Evolutionary conservation across 2,113 vertebrate genomes (phyloP).

Genomic region (Trogon melanurus): DNA sequence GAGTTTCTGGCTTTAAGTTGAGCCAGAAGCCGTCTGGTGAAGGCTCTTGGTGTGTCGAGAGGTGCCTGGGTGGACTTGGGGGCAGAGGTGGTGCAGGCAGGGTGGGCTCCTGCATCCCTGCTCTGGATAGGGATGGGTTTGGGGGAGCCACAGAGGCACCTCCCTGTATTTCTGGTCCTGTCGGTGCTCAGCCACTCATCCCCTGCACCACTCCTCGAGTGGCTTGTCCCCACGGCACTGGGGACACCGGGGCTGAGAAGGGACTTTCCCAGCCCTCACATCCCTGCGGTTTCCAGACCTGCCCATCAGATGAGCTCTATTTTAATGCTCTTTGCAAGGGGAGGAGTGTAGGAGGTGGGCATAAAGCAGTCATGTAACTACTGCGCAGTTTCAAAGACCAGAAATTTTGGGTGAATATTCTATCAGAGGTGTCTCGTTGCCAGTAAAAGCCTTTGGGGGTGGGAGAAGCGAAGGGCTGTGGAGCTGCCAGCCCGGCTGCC

Average conservation of each 20-base stretch:
- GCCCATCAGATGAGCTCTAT: not conserved
- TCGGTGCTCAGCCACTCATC: too few relatives aligned
- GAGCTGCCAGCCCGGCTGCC: not conserved
- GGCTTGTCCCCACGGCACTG: fast-evolving
- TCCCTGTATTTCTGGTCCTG: too few relatives aligned
- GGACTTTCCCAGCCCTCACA: too few relatives aligned
- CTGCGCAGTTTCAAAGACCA: not conserved
- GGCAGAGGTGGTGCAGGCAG: not conserved
- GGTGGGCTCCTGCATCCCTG: not conserved
- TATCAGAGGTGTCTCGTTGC: fast-evolving
- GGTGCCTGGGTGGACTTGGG: fast-evolving
- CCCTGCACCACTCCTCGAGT: too few relatives aligned
- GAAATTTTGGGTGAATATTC: not conserved
- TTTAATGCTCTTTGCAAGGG: not conserved
- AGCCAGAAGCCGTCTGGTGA: not conserved
- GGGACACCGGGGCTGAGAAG: not conserved
- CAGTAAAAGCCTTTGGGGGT: not conserved
- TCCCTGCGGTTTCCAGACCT: not conserved
- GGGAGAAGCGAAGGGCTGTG: not conserved
- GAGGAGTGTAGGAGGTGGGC: not conserved
- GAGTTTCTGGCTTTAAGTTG: fast-evolving
- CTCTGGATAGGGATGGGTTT: not conserved
- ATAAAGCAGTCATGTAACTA: not conserved
- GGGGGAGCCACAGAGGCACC: not conserved
- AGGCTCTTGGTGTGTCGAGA: fast-evolving